Percentiles rank a stretch among this genome's conserved stretches.
Evolutionary conservation across 2,113 vertebrate species (phyloP).

Genomic region (Naja naja): DNA sequence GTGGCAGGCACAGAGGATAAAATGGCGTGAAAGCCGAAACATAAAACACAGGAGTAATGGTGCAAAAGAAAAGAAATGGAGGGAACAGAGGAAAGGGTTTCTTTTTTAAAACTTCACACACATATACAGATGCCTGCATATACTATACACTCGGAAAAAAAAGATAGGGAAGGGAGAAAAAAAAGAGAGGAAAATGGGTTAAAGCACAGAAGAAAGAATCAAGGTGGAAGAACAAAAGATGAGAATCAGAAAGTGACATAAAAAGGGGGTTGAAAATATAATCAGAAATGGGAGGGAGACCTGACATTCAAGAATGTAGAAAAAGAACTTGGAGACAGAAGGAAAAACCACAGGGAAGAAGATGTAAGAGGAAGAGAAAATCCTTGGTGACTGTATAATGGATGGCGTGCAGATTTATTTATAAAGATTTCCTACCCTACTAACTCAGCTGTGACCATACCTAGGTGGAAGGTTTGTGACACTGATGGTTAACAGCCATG

Average conservation of each 20-base stretch:
- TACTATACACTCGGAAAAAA: slow-evolving; percentile 13
- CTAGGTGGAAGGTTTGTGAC: slow-evolving; percentile 66
- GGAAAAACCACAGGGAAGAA: slow-evolving; percentile 67
- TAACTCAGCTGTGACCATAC: slow-evolving; percentile 63
- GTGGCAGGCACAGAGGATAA: neutral
- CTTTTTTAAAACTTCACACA: neutral
- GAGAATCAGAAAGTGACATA: neutral
- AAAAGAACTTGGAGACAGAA: slow-evolving; percentile 61
- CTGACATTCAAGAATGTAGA: slow-evolving; percentile 53
- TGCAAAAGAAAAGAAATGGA: slow-evolving; percentile 14
- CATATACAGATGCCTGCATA: neutral
- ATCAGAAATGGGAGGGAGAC: slow-evolving; percentile 31
- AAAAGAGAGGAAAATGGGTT: neutral
- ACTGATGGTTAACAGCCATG: slow-evolving; percentile 58
- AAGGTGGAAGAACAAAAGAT: neutral
- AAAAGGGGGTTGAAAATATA: slow-evolving; percentile 32
- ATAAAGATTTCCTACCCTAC: slow-evolving; percentile 57
- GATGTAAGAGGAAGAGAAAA: slow-evolving; percentile 59
- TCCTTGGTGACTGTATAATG: slow-evolving; percentile 56
- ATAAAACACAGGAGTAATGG: neutral
- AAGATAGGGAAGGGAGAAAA: slow-evolving; percentile 14
- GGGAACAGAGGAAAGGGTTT: neutral
- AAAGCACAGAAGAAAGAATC: slow-evolving; percentile 1
- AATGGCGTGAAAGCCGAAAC: neutral
- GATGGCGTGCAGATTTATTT: slow-evolving; percentile 58